Conservation (phyloP, 2,888 invertebrate species). For the Lithophane semibrunnea region DNA sequence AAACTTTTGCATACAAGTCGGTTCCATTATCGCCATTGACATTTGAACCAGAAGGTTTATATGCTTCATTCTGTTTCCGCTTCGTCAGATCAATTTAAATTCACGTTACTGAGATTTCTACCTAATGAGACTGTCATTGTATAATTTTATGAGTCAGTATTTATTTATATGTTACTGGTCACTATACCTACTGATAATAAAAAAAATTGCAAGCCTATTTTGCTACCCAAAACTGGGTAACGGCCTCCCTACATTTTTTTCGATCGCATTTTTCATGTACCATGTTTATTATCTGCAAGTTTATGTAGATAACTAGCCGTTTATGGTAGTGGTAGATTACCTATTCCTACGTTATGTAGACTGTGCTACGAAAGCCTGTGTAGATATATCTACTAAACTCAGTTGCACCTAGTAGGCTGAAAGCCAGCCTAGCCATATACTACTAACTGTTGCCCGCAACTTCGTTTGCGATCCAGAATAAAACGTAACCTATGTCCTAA, state of each 20-base stretch:
- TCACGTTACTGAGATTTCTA: conserved; percentile 28
- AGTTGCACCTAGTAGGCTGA: background rate
- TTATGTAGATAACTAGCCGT: background rate
- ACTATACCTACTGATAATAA: too few species aligned
- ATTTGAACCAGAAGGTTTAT: conserved; percentile 64
- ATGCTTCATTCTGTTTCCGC: conserved; percentile 51
- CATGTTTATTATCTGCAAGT: background rate
- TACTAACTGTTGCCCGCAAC: background rate
- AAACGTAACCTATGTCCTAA: too few species aligned
- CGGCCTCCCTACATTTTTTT: too few species aligned
- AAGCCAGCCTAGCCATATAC: background rate
- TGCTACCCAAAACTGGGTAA: background rate
- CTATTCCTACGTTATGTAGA: background rate
- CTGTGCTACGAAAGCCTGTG: background rate
- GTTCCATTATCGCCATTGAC: conserved; percentile 64
- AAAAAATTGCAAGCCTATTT: background rate
- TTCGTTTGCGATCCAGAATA: too few species aligned
- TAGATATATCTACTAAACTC: background rate
- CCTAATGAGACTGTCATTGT: conserved; percentile 5
- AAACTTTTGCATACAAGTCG: conserved; percentile 44
- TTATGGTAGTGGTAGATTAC: background rate
- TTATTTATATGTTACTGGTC: background rate
- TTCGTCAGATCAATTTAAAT: conserved; percentile 31
- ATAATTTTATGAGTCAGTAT: background rate
- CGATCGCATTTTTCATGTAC: too few species aligned